A percentile compares a stretch with the other conserved stretches of the same genome.
phyloP scores from a whole-genome alignment of 2,113 vertebrate species.

The Aramus guarauna region DNA sequence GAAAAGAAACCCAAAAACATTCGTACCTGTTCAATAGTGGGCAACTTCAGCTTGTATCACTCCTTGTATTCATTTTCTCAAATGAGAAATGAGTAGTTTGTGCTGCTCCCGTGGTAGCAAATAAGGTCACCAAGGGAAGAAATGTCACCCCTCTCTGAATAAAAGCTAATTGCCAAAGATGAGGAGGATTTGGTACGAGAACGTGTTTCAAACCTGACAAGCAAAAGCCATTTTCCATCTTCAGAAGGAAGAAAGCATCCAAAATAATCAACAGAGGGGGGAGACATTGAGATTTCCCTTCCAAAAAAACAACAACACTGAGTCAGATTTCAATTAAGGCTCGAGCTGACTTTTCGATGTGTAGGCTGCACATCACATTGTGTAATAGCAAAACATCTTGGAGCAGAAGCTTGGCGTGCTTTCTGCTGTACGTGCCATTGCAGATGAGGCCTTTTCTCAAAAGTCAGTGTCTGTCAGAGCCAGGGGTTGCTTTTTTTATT shows the following conservation, averaged over 20 bases:
- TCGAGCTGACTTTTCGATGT: neutral
- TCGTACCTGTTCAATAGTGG: neutral
- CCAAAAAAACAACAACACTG: no score
- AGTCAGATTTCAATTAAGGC: neutral
- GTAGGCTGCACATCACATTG: neutral
- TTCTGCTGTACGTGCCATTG: neutral
- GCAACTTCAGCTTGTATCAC: neutral
- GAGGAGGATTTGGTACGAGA: neutral
- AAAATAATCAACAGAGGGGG: neutral
- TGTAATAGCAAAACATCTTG: neutral
- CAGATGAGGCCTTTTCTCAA: neutral
- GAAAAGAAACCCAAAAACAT: no score
- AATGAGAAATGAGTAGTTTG: neutral
- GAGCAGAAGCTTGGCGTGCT: neutral
- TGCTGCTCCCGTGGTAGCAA: neutral
- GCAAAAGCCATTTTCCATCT: neutral
- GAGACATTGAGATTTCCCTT: neutral
- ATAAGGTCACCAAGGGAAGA: neutral
- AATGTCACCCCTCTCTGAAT: neutral
- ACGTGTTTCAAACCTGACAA: neutral
- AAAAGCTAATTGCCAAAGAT: neutral
- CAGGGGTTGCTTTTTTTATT: neutral
- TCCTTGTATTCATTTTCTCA: rapidly evolving
- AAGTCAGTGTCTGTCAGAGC: rapidly evolving
- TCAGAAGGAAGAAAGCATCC: neutral